Evolutionary conservation across 2,888 invertebrate species (phyloP).

Genomic region (Bimastos eiseni): DNA sequence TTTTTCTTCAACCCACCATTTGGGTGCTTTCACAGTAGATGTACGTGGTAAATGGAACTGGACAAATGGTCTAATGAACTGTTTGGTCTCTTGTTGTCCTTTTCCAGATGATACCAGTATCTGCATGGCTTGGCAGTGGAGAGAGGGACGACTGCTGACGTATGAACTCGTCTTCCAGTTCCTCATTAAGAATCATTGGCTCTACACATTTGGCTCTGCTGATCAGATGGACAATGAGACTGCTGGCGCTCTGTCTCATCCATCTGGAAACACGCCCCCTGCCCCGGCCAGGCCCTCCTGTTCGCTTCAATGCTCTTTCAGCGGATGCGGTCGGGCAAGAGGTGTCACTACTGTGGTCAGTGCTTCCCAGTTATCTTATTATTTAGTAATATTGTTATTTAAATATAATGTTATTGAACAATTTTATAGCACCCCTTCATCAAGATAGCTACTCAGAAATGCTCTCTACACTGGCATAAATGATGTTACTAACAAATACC

Average conservation of each 20-base stretch:
- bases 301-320: not conserved
- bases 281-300: not conserved
- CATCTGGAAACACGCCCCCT: not conserved
- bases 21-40: no score
- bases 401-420: no score
- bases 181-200: constrained; percentile 57
- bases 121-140: constrained; percentile 52
- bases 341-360: not conserved
- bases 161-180: constrained; percentile 58
- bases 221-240: not conserved
- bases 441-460: no score
- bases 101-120: constrained; percentile 18
- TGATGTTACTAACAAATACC: no score
- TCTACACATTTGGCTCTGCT: constrained; percentile 54
- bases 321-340: not conserved
- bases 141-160: constrained; percentile 57
- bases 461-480: no score
- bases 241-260: no score
- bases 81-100: no score
- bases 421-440: no score
- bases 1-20: no score
- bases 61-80: no score
- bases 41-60: not conserved
- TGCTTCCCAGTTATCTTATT: not conserved
- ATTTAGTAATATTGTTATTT: no score